phyloP scores from a whole-genome alignment of 2,113 vertebrate genomes.

The Vanacampus margaritifer region DNA sequence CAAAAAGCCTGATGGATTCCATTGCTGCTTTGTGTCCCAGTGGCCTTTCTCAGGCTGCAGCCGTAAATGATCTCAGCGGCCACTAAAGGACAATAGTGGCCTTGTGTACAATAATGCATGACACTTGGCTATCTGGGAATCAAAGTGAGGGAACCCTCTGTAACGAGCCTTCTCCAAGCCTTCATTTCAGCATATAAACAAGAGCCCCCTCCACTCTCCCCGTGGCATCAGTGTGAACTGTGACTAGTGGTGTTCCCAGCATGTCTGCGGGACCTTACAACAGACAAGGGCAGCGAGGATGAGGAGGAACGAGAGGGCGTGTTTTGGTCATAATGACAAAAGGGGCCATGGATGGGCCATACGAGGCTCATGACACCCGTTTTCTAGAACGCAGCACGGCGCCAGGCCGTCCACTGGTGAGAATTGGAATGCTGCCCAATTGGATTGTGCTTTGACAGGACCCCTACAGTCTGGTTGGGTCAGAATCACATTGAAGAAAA shows the following conservation, averaged over 20 bases:
- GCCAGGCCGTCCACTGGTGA: conserved; percentile 53
- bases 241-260: conserved; percentile 51
- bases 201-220: not conserved
- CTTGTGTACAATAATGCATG: conserved; percentile 43
- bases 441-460: conserved; percentile 33
- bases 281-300: conserved; percentile 5
- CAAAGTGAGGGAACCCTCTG: conserved; percentile 30
- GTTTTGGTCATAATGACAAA: conserved; percentile 36
- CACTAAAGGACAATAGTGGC: conserved; percentile 45
- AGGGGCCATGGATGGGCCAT: conserved; percentile 16
- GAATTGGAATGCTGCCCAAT: conserved; percentile 38
- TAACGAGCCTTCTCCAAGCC: conserved; percentile 8
- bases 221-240: conserved; percentile 30
- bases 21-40: conserved; percentile 33
- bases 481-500: conserved; percentile 21
- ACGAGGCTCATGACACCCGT: conserved; percentile 38
- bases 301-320: conserved; percentile 35
- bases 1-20: conserved; percentile 40
- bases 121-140: not conserved
- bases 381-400: conserved; percentile 42
- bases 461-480: conserved; percentile 31
- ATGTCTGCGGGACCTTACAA: conserved; percentile 49
- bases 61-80: conserved; percentile 52
- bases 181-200: conserved; percentile 12
- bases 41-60: conserved; percentile 32